Percentiles rank a stretch among this genome's conserved stretches.
Evolutionary conservation across 2,888 invertebrate genomes (phyloP).

Genomic region (Vesta saturnalis): DNA sequence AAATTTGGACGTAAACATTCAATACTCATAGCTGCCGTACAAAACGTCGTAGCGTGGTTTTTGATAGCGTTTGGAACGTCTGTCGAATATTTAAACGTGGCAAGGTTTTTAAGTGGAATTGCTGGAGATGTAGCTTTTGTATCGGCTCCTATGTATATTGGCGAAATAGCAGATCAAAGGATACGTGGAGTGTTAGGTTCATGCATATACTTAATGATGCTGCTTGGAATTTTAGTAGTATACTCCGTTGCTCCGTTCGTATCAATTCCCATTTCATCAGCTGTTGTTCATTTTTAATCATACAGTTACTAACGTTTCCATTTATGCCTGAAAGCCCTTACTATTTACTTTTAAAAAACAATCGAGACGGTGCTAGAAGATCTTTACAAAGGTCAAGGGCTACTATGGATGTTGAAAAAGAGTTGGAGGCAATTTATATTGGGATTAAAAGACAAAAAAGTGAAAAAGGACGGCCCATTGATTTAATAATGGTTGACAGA

Average conservation of each 20-base stretch:
- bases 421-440: slow-evolving; percentile 54
- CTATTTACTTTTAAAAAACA: slow-evolving; percentile 53
- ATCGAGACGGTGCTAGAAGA: slow-evolving; percentile 51
- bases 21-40: slow-evolving; percentile 54
- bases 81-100: slow-evolving; percentile 54
- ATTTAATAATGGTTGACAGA: slow-evolving; percentile 55
- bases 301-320: slow-evolving; percentile 54
- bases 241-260: slow-evolving; percentile 58
- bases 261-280: slow-evolving; percentile 54
- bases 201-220: slow-evolving; percentile 60
- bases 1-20: slow-evolving; percentile 56
- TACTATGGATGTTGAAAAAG: slow-evolving; percentile 50
- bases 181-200: slow-evolving; percentile 59
- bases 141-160: slow-evolving; percentile 60
- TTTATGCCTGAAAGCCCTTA: slow-evolving; percentile 61
- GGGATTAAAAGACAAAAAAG: slow-evolving; percentile 55
- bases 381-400: slow-evolving; percentile 52
- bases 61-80: slow-evolving; percentile 55
- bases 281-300: slow-evolving; percentile 51
- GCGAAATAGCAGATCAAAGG: slow-evolving; percentile 60
- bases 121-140: slow-evolving; percentile 60
- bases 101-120: slow-evolving; percentile 57
- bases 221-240: slow-evolving; percentile 57
- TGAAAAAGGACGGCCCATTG: slow-evolving; percentile 54
- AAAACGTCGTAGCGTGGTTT: slow-evolving; percentile 56